These are phyloP conservation scores for Parauchenoglanis punctatus DNA, from an alignment of 2,797 vertebrate species.

Conservation along the genomic window DNA sequence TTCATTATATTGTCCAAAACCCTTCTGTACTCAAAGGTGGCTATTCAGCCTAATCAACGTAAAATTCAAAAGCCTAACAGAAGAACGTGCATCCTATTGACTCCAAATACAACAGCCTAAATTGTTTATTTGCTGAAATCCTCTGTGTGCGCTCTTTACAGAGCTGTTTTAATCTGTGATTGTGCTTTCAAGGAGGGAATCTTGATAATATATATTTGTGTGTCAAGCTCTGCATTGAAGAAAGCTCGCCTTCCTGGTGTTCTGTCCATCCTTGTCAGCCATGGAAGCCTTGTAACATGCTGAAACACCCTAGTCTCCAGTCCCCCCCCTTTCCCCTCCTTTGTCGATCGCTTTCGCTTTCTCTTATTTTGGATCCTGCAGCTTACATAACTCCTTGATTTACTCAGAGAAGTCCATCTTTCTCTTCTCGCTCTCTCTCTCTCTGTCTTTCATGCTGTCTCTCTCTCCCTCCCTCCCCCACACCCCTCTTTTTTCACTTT, in stretches of 20 bases:
- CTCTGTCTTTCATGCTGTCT: slow-evolving; percentile 47
- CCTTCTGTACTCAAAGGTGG: background rate
- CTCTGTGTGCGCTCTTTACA: background rate
- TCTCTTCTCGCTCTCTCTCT: slow-evolving; percentile 45
- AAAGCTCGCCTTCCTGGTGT: background rate
- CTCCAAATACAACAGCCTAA: background rate
- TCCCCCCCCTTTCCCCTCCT: background rate
- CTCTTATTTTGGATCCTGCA: slow-evolving; percentile 54
- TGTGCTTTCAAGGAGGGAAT: background rate
- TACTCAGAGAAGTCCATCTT: slow-evolving; percentile 64
- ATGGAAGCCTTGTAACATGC: slow-evolving; percentile 21
- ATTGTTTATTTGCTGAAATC: background rate
- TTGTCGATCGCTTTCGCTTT: slow-evolving; percentile 7
- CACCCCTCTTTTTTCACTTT: slow-evolving; percentile 41
- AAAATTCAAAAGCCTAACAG: background rate
- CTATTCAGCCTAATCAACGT: background rate
- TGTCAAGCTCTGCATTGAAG: background rate
- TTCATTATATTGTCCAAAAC: background rate
- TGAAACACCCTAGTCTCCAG: slow-evolving; percentile 29
- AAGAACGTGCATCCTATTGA: background rate
- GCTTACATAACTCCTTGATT: slow-evolving; percentile 72
- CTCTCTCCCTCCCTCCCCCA: slow-evolving; percentile 46
- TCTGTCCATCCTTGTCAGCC: slow-evolving; percentile 21
- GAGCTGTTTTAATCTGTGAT: background rate
- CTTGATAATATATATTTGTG: background rate